A percentile compares a stretch with the other conserved stretches of the same genome.
These are phyloP conservation scores for Drosophila neocordata DNA, from an alignment of 1,140 invertebrate genomes.

Conservation along the genomic window DNA sequence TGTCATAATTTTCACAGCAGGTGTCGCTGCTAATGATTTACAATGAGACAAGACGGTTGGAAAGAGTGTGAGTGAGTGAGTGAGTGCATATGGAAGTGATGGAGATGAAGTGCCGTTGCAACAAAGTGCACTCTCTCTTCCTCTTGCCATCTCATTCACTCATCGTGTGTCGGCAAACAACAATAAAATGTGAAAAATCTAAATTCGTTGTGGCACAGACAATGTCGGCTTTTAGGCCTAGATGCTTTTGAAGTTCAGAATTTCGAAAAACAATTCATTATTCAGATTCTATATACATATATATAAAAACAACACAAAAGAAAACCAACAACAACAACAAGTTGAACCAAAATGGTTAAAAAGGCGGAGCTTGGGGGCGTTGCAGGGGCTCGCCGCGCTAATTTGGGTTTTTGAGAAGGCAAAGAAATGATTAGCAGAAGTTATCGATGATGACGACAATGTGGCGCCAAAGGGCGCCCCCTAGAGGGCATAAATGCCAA, in stretches of 20 bases:
- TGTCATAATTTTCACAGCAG: conserved; percentile 83
- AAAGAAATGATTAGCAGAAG: conserved; percentile 11
- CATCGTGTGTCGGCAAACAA: conserved; percentile 61
- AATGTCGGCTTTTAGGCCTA: conserved; percentile 30
- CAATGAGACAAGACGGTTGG: conserved; percentile 31
- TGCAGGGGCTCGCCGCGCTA: conserved; percentile 66
- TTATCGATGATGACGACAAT: conserved; percentile 9
- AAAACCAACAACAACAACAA: background rate
- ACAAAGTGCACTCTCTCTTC: conserved; percentile 34
- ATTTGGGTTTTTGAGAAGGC: conserved; percentile 36
- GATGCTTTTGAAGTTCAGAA: conserved; percentile 36
- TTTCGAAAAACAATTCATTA: conserved; percentile 70
- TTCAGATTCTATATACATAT: conserved; percentile 34
- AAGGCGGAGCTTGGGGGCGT: conserved; percentile 46
- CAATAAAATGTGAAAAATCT: conserved; percentile 68
- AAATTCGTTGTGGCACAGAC: conserved; percentile 65
- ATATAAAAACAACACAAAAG: background rate
- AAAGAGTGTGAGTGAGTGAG: conserved; percentile 1
- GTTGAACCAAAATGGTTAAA: conserved; percentile 1
- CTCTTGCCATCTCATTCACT: background rate
- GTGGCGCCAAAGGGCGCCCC: conserved; percentile 67
- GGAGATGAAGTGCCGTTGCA: background rate
- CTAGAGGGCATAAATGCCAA: conserved; percentile 53
- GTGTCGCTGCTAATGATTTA: conserved; percentile 79
- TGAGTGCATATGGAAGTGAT: background rate